Percentiles rank a stretch among this genome's conserved stretches.
These are phyloP conservation scores for Eupithecia inturbata DNA, from an alignment of 2,888 invertebrate species.

Conservation along the genomic window DNA sequence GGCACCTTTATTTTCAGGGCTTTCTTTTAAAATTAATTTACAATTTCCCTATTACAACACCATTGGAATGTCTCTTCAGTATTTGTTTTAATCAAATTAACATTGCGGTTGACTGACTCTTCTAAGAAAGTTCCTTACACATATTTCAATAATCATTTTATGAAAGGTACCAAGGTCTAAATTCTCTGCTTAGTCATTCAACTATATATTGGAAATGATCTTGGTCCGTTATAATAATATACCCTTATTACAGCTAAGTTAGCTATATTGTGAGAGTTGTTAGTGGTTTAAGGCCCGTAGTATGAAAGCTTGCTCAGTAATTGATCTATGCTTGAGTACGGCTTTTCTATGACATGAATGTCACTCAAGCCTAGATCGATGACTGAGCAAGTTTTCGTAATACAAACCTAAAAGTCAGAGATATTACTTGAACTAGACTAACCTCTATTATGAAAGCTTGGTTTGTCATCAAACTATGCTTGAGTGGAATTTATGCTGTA, in stretches of 20 bases:
- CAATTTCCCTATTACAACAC: neutral
- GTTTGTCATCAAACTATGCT: no score
- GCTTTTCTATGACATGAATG: no score
- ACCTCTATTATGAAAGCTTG: no score
- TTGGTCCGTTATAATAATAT: neutral
- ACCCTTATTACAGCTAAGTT: neutral
- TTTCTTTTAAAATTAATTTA: neutral
- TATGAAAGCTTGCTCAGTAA: no score
- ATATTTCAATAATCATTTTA: neutral
- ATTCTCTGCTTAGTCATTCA: neutral
- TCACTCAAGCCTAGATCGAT: no score
- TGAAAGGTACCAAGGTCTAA: neutral
- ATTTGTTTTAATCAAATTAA: conserved; percentile 27
- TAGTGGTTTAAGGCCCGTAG: no score
- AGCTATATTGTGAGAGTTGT: neutral
- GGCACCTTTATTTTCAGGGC: neutral
- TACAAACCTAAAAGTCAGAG: neutral
- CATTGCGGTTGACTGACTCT: conserved; percentile 14
- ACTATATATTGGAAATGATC: neutral
- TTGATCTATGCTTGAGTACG: no score
- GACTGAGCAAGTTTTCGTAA: no score
- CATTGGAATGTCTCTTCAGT: neutral
- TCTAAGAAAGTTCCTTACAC: conserved; percentile 5
- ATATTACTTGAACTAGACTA: no score
- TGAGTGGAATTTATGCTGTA: no score